phyloP scores from a whole-genome alignment of 2,888 invertebrate species.

The Synanthedon andrenaeformis region DNA sequence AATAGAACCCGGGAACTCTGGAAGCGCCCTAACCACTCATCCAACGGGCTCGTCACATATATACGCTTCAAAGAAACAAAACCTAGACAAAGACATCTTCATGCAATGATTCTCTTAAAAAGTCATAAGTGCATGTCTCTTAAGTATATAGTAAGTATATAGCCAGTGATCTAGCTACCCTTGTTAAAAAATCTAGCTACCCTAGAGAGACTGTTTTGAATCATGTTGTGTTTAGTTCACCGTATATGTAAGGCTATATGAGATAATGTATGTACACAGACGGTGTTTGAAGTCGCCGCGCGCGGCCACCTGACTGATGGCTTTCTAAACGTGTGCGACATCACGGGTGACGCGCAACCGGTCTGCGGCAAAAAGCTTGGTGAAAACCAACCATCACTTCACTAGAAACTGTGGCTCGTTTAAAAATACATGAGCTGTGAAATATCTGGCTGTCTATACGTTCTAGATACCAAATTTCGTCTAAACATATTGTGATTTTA shows the following conservation, averaged over 20 bases:
- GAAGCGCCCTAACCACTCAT: too few species aligned
- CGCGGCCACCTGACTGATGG: conserved; percentile 54
- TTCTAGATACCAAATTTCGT: too few species aligned
- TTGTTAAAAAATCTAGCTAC: not conserved
- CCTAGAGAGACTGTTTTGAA: not conserved
- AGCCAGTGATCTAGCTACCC: not conserved
- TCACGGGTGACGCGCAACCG: conserved; percentile 7
- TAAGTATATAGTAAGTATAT: not conserved
- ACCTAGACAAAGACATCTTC: too few species aligned
- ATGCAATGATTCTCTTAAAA: not conserved
- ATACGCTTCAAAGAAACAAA: too few species aligned
- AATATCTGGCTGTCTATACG: not conserved
- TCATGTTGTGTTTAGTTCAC: conserved; percentile 22
- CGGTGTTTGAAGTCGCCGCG: conserved; percentile 50
- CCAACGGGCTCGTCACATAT: too few species aligned
- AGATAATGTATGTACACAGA: conserved; percentile 8
- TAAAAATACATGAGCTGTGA: conserved; percentile 41
- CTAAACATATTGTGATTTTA: too few species aligned
- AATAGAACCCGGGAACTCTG: too few species aligned
- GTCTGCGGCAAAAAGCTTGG: conserved; percentile 45
- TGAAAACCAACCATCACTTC: conserved; percentile 48
- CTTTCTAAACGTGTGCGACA: conserved; percentile 56
- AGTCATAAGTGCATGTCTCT: not conserved
- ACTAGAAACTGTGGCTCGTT: conserved; percentile 41
- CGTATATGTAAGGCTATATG: conserved; percentile 26